Evolutionary conservation across 1,140 invertebrate genomes (phyloP).

Genomic region (Odontomachus brunneus): DNA sequence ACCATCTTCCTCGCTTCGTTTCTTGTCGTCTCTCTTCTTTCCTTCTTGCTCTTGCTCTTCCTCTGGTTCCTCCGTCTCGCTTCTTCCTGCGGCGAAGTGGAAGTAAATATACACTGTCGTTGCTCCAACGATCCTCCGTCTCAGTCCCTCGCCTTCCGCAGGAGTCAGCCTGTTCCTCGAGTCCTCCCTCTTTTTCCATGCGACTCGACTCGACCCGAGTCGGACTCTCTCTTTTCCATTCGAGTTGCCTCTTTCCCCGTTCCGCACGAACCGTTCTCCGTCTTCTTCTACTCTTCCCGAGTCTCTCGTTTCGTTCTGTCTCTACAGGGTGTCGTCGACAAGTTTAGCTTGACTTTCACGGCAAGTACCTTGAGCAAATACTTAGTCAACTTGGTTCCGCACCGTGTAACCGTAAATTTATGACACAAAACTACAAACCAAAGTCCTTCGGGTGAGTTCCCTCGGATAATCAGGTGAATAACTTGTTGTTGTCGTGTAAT

Average conservation of each 20-base stretch:
- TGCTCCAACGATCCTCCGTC: constrained; percentile 50
- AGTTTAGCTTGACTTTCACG: background rate
- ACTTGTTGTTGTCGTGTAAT: background rate
- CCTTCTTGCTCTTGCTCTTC: constrained; percentile 25
- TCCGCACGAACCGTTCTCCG: constrained; percentile 5
- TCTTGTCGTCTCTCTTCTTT: constrained; percentile 11
- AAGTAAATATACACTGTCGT: constrained; percentile 51
- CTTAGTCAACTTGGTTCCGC: background rate
- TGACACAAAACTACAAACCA: background rate
- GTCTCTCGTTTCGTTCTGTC: background rate
- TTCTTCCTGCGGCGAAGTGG: constrained; percentile 8
- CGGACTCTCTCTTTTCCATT: constrained; percentile 24
- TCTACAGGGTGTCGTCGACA: constrained; percentile 20
- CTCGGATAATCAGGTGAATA: background rate
- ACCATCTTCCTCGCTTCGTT: constrained; percentile 53
- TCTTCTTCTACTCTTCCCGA: constrained; percentile 11
- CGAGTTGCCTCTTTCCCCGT: constrained; percentile 35
- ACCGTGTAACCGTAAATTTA: too few species aligned
- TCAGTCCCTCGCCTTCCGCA: constrained; percentile 6
- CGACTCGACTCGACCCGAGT: background rate
- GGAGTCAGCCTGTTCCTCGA: constrained; percentile 21
- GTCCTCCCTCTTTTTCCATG: constrained; percentile 31
- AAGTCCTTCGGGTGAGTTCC: background rate
- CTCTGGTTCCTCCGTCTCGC: background rate
- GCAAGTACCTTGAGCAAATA: background rate